Conservation (phyloP, 2,888 invertebrate species). For the Sphaeridia pumilis region DNA sequence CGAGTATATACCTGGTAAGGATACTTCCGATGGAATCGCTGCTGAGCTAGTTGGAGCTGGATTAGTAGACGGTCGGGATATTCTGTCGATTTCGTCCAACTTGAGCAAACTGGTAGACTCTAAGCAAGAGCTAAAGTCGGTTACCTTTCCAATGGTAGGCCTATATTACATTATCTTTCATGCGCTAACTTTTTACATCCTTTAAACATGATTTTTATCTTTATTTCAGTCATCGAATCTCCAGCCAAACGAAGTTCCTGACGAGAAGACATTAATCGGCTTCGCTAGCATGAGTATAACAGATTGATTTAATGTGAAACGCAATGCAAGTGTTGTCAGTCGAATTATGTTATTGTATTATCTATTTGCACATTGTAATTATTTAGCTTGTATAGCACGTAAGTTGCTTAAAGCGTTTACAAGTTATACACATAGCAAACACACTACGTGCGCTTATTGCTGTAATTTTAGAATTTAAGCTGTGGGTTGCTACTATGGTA, state of each 20-base stretch:
- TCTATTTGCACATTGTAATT: not conserved
- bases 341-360: not conserved
- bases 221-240: slow-evolving; percentile 52
- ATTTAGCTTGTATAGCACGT: no score
- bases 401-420: no score
- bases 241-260: slow-evolving; percentile 66
- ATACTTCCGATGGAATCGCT: slow-evolving; percentile 84
- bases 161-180: not conserved
- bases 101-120: slow-evolving; percentile 79
- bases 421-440: no score
- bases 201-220: slow-evolving; percentile 1
- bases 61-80: slow-evolving; percentile 80
- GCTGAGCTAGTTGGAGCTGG: slow-evolving; percentile 89
- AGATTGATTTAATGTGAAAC: slow-evolving; percentile 47
- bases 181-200: not conserved
- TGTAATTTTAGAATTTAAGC: no score
- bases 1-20: slow-evolving; percentile 83
- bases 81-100: slow-evolving; percentile 82
- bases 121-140: slow-evolving; percentile 44
- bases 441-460: no score
- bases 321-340: not conserved
- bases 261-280: slow-evolving; percentile 89
- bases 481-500: no score
- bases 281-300: slow-evolving; percentile 95
- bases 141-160: slow-evolving; percentile 76